phyloP scores from a whole-genome alignment of 2,797 vertebrate species.

The Diceros bicornis region DNA sequence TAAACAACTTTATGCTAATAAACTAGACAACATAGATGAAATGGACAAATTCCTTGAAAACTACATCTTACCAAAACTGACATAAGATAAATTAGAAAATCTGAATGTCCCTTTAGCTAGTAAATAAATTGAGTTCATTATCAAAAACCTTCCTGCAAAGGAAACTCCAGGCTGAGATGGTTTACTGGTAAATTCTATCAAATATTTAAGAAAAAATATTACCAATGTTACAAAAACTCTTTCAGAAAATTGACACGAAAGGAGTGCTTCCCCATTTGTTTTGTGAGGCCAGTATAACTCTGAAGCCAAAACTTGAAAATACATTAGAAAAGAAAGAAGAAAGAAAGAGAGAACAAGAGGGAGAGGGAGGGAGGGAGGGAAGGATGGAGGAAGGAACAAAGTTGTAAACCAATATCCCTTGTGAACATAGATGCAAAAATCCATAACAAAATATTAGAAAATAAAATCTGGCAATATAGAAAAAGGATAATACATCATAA shows the following conservation, averaged over 20 bases:
- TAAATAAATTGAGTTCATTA: slow-evolving; percentile 20
- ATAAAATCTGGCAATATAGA: not conserved
- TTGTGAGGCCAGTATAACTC: not conserved
- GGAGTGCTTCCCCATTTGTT: not conserved
- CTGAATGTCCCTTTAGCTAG: not conserved
- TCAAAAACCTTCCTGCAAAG: not conserved
- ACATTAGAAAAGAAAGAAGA: not conserved
- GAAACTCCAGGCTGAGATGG: not conserved
- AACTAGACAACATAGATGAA: not conserved
- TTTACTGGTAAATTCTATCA: not conserved
- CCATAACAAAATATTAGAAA: slow-evolving; percentile 1
- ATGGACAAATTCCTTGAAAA: slow-evolving; percentile 12
- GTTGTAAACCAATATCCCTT: not conserved
- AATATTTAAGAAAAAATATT: slow-evolving; percentile 1
- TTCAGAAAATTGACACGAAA: not conserved
- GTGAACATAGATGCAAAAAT: not conserved
- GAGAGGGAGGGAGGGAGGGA: not conserved
- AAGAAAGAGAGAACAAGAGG: not conserved
- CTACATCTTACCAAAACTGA: not conserved
- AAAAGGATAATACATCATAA: not conserved
- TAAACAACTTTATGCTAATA: not conserved
- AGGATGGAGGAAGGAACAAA: too few relatives aligned
- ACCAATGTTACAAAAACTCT: not conserved
- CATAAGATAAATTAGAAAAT: not conserved
- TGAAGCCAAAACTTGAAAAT: slow-evolving; percentile 23